Conservation (phyloP, 2,113 vertebrate species). For the Macrotus californicus region DNA sequence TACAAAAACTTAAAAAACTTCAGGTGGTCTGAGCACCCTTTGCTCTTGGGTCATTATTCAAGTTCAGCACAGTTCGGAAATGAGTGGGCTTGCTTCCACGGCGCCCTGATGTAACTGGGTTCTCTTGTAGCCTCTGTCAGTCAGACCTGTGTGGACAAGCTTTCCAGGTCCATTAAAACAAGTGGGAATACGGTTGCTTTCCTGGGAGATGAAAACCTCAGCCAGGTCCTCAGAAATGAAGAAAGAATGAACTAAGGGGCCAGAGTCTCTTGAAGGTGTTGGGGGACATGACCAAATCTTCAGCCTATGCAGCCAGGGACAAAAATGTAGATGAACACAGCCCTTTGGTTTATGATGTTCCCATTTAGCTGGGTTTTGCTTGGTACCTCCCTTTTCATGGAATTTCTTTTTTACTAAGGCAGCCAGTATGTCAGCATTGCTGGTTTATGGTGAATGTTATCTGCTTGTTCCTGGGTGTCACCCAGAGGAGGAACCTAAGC, state of each 20-base stretch:
- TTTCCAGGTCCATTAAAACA: not conserved
- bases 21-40: not conserved
- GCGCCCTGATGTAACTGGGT: not conserved
- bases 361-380: not conserved
- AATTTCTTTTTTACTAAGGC: not conserved
- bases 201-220: not conserved
- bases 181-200: not conserved
- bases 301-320: not conserved
- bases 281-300: not conserved
- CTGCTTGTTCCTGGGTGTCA: not conserved
- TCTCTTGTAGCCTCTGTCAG: not conserved
- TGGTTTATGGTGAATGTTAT: not conserved
- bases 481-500: not conserved
- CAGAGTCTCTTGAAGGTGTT: not conserved
- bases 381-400: not conserved
- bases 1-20: conserved; percentile 32
- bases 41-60: conserved; percentile 9
- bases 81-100: not conserved
- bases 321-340: not conserved
- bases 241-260: not conserved
- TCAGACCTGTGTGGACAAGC: not conserved
- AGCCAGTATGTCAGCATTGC: not conserved
- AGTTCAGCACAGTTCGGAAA: not conserved
- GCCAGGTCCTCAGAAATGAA: not conserved
- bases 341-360: not conserved